phyloP scores from a whole-genome alignment of 2,797 vertebrate species.

The Pseudochirops cupreus region DNA sequence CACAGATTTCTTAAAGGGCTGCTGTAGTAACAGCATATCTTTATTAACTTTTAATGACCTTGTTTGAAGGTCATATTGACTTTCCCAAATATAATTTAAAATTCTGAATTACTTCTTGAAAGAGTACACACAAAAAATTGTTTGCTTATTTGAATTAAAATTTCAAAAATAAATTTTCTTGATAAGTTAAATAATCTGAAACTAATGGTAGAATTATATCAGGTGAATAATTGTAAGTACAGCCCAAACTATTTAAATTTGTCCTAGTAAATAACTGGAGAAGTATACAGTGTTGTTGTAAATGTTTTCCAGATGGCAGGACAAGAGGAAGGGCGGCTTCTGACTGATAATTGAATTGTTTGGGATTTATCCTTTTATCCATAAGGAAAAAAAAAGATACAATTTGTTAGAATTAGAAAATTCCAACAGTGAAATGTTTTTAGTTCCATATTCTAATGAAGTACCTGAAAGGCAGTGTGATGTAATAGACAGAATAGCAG shows the following conservation, averaged over 20 bases:
- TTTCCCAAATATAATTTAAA: constrained; percentile 48
- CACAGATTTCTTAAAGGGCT: constrained; percentile 44
- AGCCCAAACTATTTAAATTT: constrained; percentile 30
- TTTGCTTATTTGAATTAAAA: constrained; percentile 55
- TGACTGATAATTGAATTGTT: neutral
- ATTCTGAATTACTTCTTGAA: constrained; percentile 52
- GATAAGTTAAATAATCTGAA: constrained; percentile 47
- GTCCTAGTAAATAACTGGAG: constrained; percentile 42
- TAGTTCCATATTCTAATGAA: neutral
- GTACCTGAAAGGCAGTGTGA: neutral
- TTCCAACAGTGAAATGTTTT: neutral
- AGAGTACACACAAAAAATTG: constrained; percentile 24
- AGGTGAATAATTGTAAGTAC: neutral
- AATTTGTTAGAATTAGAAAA: neutral
- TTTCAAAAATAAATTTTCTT: constrained; percentile 50
- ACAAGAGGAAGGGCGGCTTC: neutral
- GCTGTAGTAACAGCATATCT: constrained; percentile 17
- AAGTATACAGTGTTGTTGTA: neutral
- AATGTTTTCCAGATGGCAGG: neutral
- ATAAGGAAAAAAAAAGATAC: neutral
- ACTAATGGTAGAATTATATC: constrained; percentile 39
- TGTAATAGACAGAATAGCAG: neutral
- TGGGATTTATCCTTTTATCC: neutral
- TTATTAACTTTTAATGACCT: constrained; percentile 16
- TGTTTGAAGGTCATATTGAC: constrained; percentile 43